A percentile compares a stretch with the other conserved stretches of the same genome.
Conservation (phyloP, 2,113 vertebrate genomes). For the Tetrax tetrax region DNA sequence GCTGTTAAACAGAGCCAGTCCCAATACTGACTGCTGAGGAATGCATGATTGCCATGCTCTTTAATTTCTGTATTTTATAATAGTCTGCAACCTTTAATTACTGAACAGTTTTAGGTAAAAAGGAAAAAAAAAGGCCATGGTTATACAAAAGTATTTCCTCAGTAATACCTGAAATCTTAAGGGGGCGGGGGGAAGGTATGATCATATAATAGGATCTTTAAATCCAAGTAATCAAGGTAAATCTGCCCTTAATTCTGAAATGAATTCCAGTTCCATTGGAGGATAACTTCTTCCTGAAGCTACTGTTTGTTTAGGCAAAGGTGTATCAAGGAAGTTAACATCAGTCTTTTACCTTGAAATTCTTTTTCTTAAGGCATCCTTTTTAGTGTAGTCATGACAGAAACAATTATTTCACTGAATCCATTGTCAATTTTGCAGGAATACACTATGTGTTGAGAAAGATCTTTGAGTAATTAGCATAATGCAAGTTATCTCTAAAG, state of each 20-base stretch:
- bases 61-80: background rate
- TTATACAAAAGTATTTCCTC: background rate
- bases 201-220: background rate
- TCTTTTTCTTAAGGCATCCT: background rate
- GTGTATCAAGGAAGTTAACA: background rate
- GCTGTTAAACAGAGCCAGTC: too few species aligned
- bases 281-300: background rate
- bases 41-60: background rate
- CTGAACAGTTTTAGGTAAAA: background rate
- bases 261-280: background rate
- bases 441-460: background rate
- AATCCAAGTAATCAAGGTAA: background rate
- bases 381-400: background rate
- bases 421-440: background rate
- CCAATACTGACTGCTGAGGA: too few species aligned
- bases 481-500: background rate
- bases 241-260: background rate
- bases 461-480: background rate
- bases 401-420: background rate
- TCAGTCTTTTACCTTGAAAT: background rate
- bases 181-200: too few species aligned
- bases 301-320: background rate
- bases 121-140: fast-evolving
- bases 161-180: background rate
- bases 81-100: background rate